A percentile compares a stretch with the other conserved stretches of the same genome.
Conservation (phyloP, 2,797 vertebrate genomes). For the Rallus crepitans region DNA sequence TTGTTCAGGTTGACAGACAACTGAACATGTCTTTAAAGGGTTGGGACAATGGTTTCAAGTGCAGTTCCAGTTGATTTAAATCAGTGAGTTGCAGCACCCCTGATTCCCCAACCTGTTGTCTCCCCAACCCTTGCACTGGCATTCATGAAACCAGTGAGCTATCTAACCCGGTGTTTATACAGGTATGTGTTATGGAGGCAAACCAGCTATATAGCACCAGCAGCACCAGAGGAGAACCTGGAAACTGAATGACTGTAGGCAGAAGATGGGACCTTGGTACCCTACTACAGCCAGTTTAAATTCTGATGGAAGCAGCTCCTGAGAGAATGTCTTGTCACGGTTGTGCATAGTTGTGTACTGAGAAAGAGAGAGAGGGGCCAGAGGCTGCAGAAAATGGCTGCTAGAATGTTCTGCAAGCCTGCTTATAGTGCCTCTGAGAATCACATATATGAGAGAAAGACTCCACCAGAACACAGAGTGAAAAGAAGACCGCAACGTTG, state of each 20-base stretch:
- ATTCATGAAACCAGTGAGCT: neutral
- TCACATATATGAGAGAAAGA: too few species aligned
- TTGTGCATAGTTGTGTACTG: too few species aligned
- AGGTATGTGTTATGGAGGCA: neutral
- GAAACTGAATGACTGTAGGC: accelerated
- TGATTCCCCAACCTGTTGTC: neutral
- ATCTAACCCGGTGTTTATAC: neutral
- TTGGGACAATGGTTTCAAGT: neutral
- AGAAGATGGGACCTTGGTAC: neutral
- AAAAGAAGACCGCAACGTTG: too few species aligned
- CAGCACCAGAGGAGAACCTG: neutral
- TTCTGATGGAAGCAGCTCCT: neutral
- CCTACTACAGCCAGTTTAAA: neutral
- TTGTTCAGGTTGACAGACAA: constrained; percentile 13
- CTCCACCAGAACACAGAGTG: too few species aligned
- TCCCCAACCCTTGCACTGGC: neutral
- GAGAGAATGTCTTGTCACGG: neutral
- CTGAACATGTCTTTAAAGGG: neutral
- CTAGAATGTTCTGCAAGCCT: too few species aligned
- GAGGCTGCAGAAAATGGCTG: too few species aligned
- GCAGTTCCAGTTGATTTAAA: neutral
- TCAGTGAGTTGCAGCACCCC: neutral
- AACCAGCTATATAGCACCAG: neutral
- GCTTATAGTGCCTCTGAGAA: too few species aligned
- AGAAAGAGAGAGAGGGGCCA: too few species aligned